Evolutionary conservation across 2,797 vertebrate genomes (phyloP), one percentile per base, ranked within the genome.

Genomic region (Trematomus bernacchii): DNA sequence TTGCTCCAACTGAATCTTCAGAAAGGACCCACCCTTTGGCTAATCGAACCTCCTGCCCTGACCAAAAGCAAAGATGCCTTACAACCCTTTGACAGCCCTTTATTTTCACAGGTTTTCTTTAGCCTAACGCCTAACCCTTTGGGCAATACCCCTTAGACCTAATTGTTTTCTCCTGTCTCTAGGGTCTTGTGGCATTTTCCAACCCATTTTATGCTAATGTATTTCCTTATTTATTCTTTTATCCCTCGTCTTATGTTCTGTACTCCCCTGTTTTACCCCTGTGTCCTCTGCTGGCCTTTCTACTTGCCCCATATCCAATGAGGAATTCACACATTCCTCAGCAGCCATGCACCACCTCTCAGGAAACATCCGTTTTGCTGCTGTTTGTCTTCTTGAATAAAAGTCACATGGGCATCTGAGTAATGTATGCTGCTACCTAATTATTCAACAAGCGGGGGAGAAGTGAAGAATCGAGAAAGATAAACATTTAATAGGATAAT

Each of bases 271-370:
- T 72, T 73, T 66, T 54, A 66, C 54, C 21, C 54, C 27, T 58
- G 30, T 55, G 57, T 67, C 14, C 13, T 65, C 48, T 42, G 53
- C 46, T 10, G 76, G 44, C 71, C 64, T 27, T 71, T 82, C 40
- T 79, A 57, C n/a, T 78, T 59, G 7, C 74, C 55, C 77, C 79
- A 82, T 61, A 75, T 77, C 70, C 77, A 80, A 57, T 30, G 46
- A 80, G 83, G 82, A 90, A 91, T 86, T 71, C 77, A 55, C 67
- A 85, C 88, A 93, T 92, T 94, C 90, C 85, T 87, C 48, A 79
- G 76, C 72, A 69, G 54, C 73, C 61, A 53, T 71, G 71, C 75
- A 43, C 67, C 61, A 72, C 84, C 76, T 83, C 85, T 89, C 69
- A 70, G 84, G 86, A 90, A 90, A 90, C 85, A 73, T 80, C 74